These are phyloP conservation scores for Drosophila kepulauana DNA, from an alignment of 1,140 invertebrate species.

Conservation along the genomic window DNA sequence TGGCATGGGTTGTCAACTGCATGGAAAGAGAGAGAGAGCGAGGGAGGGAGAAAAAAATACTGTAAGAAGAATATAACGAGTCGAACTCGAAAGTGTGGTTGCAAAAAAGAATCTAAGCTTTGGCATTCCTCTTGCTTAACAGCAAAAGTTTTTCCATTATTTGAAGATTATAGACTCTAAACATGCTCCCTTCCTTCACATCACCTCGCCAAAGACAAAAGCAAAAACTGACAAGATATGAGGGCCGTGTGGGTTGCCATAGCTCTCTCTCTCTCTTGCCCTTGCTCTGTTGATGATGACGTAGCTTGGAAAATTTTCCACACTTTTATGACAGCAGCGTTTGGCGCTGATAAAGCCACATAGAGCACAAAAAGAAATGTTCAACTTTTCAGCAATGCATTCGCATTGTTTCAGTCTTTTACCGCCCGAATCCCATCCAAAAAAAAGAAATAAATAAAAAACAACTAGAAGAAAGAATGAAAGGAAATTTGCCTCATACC, in stretches of 20 bases:
- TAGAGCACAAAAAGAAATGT: conserved; percentile 56
- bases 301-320: conserved; percentile 69
- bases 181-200: conserved; percentile 49
- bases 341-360: conserved; percentile 59
- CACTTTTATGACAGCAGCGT: conserved; percentile 78
- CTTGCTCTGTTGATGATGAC: conserved; percentile 65
- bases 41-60: background rate
- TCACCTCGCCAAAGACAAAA: conserved; percentile 8
- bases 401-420: conserved; percentile 62
- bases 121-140: conserved; percentile 82
- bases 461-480: background rate
- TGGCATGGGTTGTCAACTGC: conserved; percentile 70
- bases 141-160: conserved; percentile 84
- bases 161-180: conserved; percentile 84
- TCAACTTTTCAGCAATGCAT: conserved; percentile 73
- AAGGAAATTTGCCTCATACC: conserved; percentile 6
- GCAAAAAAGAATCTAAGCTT: conserved; percentile 74
- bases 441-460: background rate
- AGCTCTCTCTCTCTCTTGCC: background rate
- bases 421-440: background rate
- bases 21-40: conserved; percentile 20
- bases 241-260: conserved; percentile 30
- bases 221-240: conserved; percentile 66
- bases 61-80: conserved; percentile 27
- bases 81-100: conserved; percentile 49